Evolutionary conservation across 2,113 vertebrate genomes (phyloP).

Genomic region (Myxocyprinus asiaticus): DNA sequence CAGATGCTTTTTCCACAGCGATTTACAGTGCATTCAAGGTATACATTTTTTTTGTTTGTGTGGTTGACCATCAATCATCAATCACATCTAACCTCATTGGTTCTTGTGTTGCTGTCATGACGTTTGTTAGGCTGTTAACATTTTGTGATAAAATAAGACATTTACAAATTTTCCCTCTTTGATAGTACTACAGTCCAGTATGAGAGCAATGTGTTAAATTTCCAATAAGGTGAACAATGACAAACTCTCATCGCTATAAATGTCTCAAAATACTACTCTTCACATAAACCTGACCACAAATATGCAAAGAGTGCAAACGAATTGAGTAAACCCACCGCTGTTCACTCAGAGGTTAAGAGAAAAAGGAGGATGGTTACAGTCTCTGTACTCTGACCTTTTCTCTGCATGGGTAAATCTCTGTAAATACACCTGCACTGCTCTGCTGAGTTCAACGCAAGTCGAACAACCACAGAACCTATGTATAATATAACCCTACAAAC

Average conservation of each 20-base stretch:
- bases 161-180: neutral
- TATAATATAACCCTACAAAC: neutral
- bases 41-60: no score
- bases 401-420: neutral
- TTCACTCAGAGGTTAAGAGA: slow-evolving; percentile 1
- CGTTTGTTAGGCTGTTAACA: no score
- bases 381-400: slow-evolving; percentile 37
- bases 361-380: neutral
- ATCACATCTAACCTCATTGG: no score
- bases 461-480: neutral
- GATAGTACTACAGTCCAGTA: neutral
- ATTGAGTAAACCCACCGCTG: neutral
- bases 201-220: neutral
- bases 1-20: no score
- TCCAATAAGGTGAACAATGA: neutral
- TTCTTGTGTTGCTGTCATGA: no score
- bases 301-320: slow-evolving; percentile 6
- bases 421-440: slow-evolving; percentile 32
- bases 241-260: no score
- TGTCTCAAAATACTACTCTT: neutral
- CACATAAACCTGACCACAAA: slow-evolving; percentile 19
- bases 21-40: no score
- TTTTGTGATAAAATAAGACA: no score
- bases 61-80: no score
- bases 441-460: neutral